These are phyloP conservation scores for Intellagama lesueurii DNA, from an alignment of 2,797 vertebrate genomes.

Conservation along the genomic window DNA sequence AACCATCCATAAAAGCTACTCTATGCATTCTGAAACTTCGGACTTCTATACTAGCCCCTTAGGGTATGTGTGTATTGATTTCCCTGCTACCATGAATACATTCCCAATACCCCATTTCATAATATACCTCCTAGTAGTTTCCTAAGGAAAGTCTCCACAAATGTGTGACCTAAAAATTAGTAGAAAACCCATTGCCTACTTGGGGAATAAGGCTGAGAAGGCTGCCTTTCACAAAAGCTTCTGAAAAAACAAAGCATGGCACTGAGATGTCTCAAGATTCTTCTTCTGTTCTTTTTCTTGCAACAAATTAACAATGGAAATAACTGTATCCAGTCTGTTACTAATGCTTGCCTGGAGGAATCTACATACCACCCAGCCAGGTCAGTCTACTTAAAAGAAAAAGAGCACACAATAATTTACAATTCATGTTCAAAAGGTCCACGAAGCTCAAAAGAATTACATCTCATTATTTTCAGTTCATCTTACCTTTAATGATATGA, in stretches of 20 bases:
- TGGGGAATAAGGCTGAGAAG: no score
- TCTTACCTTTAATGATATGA: constrained; percentile 97
- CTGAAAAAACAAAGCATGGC: neutral
- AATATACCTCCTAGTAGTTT: no score
- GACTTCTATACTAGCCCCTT: no score
- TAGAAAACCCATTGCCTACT: no score
- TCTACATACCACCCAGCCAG: neutral
- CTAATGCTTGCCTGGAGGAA: neutral
- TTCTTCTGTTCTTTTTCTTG: neutral
- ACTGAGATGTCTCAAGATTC: neutral
- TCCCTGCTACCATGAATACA: no score
- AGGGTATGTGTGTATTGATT: no score
- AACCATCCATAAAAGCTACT: no score
- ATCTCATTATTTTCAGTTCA: constrained; percentile 28
- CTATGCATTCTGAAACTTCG: no score
- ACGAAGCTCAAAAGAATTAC: neutral
- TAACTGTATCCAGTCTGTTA: neutral
- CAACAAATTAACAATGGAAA: neutral
- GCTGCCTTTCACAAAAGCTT: neutral
- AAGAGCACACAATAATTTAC: neutral
- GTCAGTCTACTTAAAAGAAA: neutral
- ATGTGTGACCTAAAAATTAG: no score
- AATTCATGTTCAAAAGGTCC: neutral
- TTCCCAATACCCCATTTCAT: no score
- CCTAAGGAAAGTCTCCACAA: no score